Evolutionary conservation across 1,140 invertebrate species (phyloP), one percentile per base, ranked within the genome.

Genomic region (Dendrolimus punctatus): DNA sequence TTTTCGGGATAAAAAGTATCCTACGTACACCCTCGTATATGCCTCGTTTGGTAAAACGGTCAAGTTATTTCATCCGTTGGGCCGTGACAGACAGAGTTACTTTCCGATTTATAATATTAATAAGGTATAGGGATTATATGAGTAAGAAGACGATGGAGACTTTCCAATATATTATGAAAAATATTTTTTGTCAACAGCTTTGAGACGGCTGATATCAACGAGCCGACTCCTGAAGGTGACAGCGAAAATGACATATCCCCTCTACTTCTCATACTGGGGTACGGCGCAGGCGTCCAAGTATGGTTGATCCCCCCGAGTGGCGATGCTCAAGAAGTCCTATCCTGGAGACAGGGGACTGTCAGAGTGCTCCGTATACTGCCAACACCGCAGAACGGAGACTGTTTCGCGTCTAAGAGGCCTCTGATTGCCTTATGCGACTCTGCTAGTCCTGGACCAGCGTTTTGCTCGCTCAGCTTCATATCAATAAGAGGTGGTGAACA

Each of bases 321-420:
- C 7, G 96, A 98, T 77, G 96, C 96, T 0, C 93, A 94, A 49
- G 96, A 98, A 87, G 93, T 98, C 6, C 79, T 98, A 46, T 97
- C 96, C 5, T 96, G 95, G 92, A 89, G 94, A 38, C 95, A 98
- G 80, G 95, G 96, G 46, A 90, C 92, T 55, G 94, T 98, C 43
- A 92, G 93, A 65, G 91, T 94, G 46, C 88, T 98, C 43, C 90
- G 93, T 78, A 89, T 99, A 61, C 87, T 99, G 64, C 95, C 96
- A 6, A 93, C 92, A 55, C 96, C 96, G 52, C 87, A 90, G 62
- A 85, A 79, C 55, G 85, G 88, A 52, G 94, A 95, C 88, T 87
- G 87, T 10, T 96, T 92, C 76, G 87, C 90, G 38, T 87, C 90
- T 55, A 95, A 95, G 76, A 89, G 96, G 64, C 96, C 96, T 40